Conservation (phyloP, 23 tunicate genomes). For the Clavelina lepadiformis region DNA sequence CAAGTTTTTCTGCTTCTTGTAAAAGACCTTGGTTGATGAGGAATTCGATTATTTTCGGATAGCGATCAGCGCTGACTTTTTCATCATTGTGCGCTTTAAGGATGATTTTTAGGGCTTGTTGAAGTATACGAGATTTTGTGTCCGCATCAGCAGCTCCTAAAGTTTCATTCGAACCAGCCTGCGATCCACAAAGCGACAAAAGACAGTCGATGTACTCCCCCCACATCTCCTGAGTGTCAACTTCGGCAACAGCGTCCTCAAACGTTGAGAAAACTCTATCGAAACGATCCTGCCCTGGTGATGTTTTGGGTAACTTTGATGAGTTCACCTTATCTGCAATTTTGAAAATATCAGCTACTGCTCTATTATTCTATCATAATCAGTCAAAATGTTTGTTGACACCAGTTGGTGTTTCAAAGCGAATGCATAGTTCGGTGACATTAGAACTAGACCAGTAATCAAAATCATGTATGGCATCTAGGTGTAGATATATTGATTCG, state of each 20-base stretch:
- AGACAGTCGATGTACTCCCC: conserved; percentile 46
- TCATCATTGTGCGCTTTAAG: conserved; percentile 12
- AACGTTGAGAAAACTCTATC: conserved; percentile 43
- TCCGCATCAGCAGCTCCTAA: conserved; percentile 2
- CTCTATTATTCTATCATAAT: too few species aligned
- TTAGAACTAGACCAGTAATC: too few species aligned
- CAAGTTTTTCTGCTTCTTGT: conserved; percentile 20
- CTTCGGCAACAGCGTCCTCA: conserved; percentile 48
- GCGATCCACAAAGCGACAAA: neutral
- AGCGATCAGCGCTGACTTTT: conserved; percentile 15
- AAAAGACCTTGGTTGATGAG: conserved; percentile 3
- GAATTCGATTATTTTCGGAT: conserved; percentile 14
- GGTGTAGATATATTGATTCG: too few species aligned
- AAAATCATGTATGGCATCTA: too few species aligned
- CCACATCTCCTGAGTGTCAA: conserved; percentile 66
- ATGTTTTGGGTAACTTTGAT: too few species aligned
- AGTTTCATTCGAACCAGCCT: neutral
- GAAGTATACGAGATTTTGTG: neutral
- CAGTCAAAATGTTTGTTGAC: too few species aligned
- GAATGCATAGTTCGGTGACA: too few species aligned
- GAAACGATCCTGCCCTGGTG: too few species aligned
- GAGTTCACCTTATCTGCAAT: too few species aligned
- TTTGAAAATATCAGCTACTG: too few species aligned
- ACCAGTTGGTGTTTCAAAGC: too few species aligned
- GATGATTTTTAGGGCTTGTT: neutral